Evolutionary conservation across 2,888 invertebrate genomes (phyloP), one percentile per base, ranked within the genome.

Genomic region (Metacarcinus magister): DNA sequence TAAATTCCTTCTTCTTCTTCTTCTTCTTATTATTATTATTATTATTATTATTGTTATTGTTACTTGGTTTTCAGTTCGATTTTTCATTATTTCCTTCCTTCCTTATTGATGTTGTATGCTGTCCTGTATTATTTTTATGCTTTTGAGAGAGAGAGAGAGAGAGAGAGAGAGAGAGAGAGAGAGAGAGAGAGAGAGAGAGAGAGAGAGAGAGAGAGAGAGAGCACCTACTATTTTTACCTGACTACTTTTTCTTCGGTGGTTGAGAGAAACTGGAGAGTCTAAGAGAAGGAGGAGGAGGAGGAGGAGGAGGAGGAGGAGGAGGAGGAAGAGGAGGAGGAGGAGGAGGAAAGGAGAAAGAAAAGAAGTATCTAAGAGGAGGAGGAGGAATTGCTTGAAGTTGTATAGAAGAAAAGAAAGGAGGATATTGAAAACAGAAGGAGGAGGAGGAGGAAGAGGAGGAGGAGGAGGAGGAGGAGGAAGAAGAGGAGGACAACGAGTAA

Each of bases 161-260:
- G 60, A 60, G 60, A 60, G 60, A 60, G 60, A 23, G n/a, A 23
- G 67, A 67, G 67, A 67, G 67, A 67, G 67, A 54, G 54, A 67
- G 67, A 67, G 67, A 67, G 67, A 67, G 54, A 54, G 54, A 54
- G 54, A 54, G 54, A 54, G 67, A 67, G 67, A 67, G 67, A 67
- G 67, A 67, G 67, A 67, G 67, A n/a, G 23, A 67, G 67, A 67
- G 67, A 67, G 67, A 67, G 67, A 19, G 67, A 67, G 67, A 67
- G 5, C 16, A 60, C 16, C 19, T 16, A n/a, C 67, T 67, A 67
- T 67, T 67, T 67, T 67, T 16, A 19, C 67, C 19, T 10, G 54
- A 23, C n/a, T 67, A 60, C n/a, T 67, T 16, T 23, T 67, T n/a
- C 67, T 67, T 67, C 67, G 2, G 67, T 67, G 23, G 67, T 67